Evolutionary conservation across 2,888 invertebrate genomes (phyloP).

Genomic region (Anodontia alba): DNA sequence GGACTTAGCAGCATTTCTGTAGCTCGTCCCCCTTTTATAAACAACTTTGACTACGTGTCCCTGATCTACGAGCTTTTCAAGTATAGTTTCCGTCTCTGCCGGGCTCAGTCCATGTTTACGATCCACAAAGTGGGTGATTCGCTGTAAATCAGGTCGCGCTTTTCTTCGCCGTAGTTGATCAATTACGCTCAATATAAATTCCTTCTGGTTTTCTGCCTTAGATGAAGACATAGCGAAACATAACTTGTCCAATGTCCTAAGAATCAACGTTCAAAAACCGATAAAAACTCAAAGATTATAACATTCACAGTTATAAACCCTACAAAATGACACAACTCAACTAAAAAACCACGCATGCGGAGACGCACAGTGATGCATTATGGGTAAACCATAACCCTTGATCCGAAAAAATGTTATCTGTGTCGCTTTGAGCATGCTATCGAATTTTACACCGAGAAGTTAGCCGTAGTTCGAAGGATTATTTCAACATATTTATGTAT

Average conservation of each 20-base stretch:
- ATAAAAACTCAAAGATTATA: background rate
- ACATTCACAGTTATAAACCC: background rate
- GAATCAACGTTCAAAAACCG: background rate
- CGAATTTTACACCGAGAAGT: background rate
- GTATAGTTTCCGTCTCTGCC: constrained; percentile 87
- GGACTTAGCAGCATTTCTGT: constrained; percentile 91
- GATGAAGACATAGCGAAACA: constrained; percentile 47
- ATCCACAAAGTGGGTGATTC: constrained; percentile 93
- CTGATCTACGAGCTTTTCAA: constrained; percentile 91
- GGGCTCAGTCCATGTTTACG: constrained; percentile 90
- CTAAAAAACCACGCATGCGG: constrained; percentile 65
- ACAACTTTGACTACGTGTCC: constrained; percentile 93
- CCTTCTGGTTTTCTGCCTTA: constrained; percentile 32
- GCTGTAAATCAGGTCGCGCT: constrained; percentile 92
- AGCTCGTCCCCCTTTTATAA: constrained; percentile 94
- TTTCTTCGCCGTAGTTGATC: constrained; percentile 93
- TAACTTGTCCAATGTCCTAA: background rate
- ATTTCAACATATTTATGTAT: background rate
- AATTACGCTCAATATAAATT: constrained; percentile 91
- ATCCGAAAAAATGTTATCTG: constrained; percentile 37
- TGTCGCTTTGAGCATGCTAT: constrained; percentile 25
- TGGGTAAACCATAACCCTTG: constrained; percentile 56
- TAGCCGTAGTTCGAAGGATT: background rate
- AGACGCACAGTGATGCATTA: constrained; percentile 68
- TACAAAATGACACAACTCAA: constrained; percentile 51